Percentiles rank a stretch among this genome's conserved stretches.
Conservation (phyloP, 2,888 invertebrate genomes). For the Melieria omissa region DNA sequence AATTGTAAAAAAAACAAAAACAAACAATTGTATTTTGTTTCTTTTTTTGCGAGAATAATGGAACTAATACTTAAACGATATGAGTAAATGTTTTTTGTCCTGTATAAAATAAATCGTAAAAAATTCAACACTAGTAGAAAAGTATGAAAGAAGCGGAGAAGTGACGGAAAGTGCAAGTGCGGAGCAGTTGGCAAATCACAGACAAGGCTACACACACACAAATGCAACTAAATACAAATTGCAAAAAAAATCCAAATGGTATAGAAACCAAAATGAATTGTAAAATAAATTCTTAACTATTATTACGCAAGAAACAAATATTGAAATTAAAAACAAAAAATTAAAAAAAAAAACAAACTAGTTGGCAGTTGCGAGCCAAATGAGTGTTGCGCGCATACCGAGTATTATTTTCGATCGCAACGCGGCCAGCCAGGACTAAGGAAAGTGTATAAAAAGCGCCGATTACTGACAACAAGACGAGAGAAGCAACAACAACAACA, state of each 20-base stretch:
- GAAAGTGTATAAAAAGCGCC: conserved; percentile 11
- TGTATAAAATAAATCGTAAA: conserved; percentile 59
- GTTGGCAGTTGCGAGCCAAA: background rate
- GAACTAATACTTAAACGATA: conserved; percentile 31
- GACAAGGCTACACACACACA: conserved; percentile 27
- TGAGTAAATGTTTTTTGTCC: conserved; percentile 60
- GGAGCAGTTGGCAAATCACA: conserved; percentile 3
- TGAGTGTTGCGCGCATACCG: too few species aligned
- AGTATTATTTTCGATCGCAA: conserved; percentile 23
- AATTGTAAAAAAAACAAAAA: conserved; percentile 21
- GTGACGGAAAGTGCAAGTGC: conserved; percentile 12
- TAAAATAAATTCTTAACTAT: too few species aligned
- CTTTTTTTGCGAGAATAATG: conserved; percentile 34
- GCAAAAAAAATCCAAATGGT: conserved; percentile 36
- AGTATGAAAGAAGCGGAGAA: conserved; percentile 14
- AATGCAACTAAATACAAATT: conserved; percentile 49
- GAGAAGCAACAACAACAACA: conserved; percentile 35
- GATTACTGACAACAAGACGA: conserved; percentile 48
- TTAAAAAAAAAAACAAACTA: conserved; percentile 26
- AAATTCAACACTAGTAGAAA: conserved; percentile 46
- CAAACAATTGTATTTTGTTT: conserved; percentile 27
- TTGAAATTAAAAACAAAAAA: conserved; percentile 38
- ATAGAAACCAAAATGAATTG: conserved; percentile 4
- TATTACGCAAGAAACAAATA: conserved; percentile 4
- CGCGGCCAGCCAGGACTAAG: background rate